Base-by-base conservation (phyloP, 2,113 vertebrate genomes). In the Corvus cornix region DNA sequence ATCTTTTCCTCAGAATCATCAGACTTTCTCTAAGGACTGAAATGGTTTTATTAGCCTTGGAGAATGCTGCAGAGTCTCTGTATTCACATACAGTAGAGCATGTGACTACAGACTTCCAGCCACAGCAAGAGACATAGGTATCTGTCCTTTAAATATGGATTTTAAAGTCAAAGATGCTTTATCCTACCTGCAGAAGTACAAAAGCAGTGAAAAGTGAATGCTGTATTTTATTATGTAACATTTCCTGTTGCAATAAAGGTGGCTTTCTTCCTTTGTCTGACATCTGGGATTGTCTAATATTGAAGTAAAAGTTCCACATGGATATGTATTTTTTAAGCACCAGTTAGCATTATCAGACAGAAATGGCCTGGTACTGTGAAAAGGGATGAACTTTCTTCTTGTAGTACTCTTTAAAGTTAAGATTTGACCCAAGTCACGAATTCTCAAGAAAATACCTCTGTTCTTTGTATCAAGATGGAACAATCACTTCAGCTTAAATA, bases 401-500 rank as follows among this genome's bases (percentile, higher is more conserved):
- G n/a, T 41, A 59, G 33, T 28, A 11, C 27, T 52, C 86, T 72
- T 62, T 35, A 46, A 76, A 83, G 41, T 35, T 63, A 37, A 73
- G 28, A 63, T 74, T 67, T 70, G 75, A 46, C 30, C 39, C 14
- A 68, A 59, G 28, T 84, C 39, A 35, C 33, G 63, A 56, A 39
- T 90, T 93, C 55, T 73, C 55, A 51, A 58, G 88, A 90, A 95
- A 96, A 87, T 56, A 87, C 62, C 37, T 92, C 5, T 58, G 9
- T 13, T 83, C 43, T 91, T 76, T 68, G 27, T 81, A 90, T 90
- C 88, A 92, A 79, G 85, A 81, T 89, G 74, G 46, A 94, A 41
- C 66, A 64, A 72, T 82, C 59, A n/a, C 35, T 95, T 89, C 77
- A 94, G 16, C 70, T 92, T 90, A 86, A 95, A 94, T 56, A 67